Evolutionary conservation across 1,140 invertebrate species (phyloP).

Genomic region (Daktulosphaira vitifoliae): DNA sequence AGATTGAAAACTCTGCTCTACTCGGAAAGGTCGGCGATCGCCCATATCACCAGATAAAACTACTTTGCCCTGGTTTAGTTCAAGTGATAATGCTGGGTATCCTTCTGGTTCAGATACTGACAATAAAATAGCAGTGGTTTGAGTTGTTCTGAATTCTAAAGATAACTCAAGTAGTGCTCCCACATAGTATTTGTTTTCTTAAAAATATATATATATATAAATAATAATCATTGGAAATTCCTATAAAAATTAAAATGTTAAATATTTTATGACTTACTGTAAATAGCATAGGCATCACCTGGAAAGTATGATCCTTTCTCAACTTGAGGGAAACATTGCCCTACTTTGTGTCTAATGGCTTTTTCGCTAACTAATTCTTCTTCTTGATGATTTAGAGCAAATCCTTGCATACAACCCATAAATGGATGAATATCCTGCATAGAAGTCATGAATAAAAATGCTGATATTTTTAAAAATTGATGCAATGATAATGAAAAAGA

Average conservation of each 20-base stretch:
- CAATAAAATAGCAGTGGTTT: conserved; percentile 68
- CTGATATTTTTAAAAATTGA: too few relatives aligned
- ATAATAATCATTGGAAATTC: conserved; percentile 40
- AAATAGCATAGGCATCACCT: conserved; percentile 70
- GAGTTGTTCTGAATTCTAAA: conserved; percentile 74
- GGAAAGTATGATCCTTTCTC: conserved; percentile 80
- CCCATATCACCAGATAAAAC: conserved; percentile 61
- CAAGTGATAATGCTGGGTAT: conserved; percentile 62
- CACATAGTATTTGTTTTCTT: conserved; percentile 62
- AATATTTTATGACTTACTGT: conserved; percentile 55
- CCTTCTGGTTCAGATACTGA: conserved; percentile 56
- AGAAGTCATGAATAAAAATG: neutral
- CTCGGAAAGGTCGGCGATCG: conserved; percentile 51
- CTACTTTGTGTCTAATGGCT: conserved; percentile 62
- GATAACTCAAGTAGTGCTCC: conserved; percentile 60
- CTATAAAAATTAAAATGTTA: too few relatives aligned
- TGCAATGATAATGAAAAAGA: too few relatives aligned
- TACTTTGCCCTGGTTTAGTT: conserved; percentile 66
- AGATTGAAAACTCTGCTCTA: conserved; percentile 52
- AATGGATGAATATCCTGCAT: conserved; percentile 59
- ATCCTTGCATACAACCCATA: conserved; percentile 70
- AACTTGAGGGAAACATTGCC: conserved; percentile 76
- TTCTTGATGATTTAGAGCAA: conserved; percentile 62
- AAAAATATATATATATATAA: conserved; percentile 40
- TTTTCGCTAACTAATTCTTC: conserved; percentile 61